Conservation (phyloP, 2,888 invertebrate genomes). For the Lepidocyrtinus sp. region DNA sequence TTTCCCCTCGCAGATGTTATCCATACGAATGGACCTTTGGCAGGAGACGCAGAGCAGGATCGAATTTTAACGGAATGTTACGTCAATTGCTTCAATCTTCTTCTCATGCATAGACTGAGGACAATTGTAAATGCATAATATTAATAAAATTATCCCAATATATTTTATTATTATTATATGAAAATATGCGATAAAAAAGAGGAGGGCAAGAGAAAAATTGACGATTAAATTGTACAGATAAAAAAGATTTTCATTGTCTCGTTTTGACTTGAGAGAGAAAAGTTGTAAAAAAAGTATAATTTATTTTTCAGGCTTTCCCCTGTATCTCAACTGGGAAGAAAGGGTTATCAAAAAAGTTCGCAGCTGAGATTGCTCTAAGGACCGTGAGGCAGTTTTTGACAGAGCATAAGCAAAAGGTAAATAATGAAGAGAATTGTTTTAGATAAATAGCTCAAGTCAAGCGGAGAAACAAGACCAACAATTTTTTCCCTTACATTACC, state of each 20-base stretch:
- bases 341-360: constrained; percentile 51
- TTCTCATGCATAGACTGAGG: constrained; percentile 54
- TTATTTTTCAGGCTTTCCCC: constrained; percentile 57
- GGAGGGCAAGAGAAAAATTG: neutral
- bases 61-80: constrained; percentile 62
- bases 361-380: constrained; percentile 46
- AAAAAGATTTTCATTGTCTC: neutral
- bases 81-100: constrained; percentile 59
- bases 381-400: constrained; percentile 56
- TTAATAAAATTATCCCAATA: neutral
- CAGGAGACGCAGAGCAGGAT: constrained; percentile 51
- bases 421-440: too few species aligned
- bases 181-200: neutral
- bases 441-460: too few species aligned
- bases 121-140: constrained; percentile 60
- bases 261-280: neutral
- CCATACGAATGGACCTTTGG: constrained; percentile 63
- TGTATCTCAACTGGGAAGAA: constrained; percentile 62
- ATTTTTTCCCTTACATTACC: too few species aligned
- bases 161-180: neutral
- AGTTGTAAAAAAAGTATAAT: constrained; percentile 32
- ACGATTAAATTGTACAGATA: constrained; percentile 36
- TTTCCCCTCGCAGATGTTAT: constrained; percentile 56
- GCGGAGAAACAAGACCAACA: too few species aligned
- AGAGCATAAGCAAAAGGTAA: constrained; percentile 47